Conservation (phyloP, 2,888 invertebrate genomes). For the Sphecodes monilicornis region DNA sequence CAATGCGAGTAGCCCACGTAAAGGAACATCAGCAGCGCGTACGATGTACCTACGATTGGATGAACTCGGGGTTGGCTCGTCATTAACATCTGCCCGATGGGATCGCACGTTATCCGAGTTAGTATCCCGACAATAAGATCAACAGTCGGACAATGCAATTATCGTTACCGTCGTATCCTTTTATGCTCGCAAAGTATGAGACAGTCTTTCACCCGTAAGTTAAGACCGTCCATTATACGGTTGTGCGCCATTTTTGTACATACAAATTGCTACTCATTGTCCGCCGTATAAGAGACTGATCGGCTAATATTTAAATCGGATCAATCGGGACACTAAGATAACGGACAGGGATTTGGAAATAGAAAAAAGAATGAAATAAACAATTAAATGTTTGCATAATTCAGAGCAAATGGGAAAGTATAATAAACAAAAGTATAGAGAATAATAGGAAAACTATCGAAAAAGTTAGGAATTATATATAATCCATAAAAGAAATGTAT, state of each 20-base stretch:
- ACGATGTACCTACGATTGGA: conserved; percentile 22
- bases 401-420: background rate
- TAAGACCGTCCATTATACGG: conserved; percentile 43
- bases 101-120: conserved; percentile 41
- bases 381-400: background rate
- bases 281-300: conserved; percentile 3
- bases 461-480: background rate
- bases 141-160: conserved; percentile 55
- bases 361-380: background rate
- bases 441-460: background rate
- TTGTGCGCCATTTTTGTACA: conserved; percentile 46
- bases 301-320: conserved; percentile 20
- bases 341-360: background rate
- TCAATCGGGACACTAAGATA: background rate
- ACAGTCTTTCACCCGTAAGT: conserved; percentile 14
- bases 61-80: conserved; percentile 29
- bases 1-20: conserved; percentile 41
- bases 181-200: conserved; percentile 31
- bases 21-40: conserved; percentile 20
- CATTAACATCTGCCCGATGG: conserved; percentile 54
- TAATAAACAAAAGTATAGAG: background rate
- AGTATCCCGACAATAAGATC: conserved; percentile 45
- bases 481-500: background rate
- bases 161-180: conserved; percentile 51
- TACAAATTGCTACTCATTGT: conserved; percentile 59